These are phyloP conservation scores for Caenorhabditis latens DNA, from an alignment of 1,140 invertebrate species.

Conservation along the genomic window DNA sequence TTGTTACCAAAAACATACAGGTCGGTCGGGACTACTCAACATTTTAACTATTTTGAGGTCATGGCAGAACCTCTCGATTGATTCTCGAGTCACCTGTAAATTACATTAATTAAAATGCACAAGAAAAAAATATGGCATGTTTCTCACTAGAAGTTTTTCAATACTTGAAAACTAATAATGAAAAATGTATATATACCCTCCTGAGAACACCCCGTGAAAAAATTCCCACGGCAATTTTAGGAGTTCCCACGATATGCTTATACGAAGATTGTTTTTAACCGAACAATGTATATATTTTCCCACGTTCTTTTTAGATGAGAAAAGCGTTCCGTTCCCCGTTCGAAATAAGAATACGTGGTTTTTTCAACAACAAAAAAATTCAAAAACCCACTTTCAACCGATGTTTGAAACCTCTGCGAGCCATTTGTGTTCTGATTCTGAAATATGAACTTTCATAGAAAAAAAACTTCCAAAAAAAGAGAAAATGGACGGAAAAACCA, in stretches of 20 bases:
- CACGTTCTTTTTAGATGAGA: too few species aligned
- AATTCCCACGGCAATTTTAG: too few species aligned
- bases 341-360: too few species aligned
- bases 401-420: constrained; percentile 8
- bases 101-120: background rate
- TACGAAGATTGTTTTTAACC: too few species aligned
- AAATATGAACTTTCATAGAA: background rate
- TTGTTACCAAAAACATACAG: background rate
- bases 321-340: too few species aligned
- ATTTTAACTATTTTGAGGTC: constrained; percentile 29
- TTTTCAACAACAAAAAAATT: background rate
- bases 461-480: background rate
- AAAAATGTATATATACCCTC: too few species aligned
- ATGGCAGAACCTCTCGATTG: constrained; percentile 28
- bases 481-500: background rate
- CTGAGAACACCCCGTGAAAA: too few species aligned
- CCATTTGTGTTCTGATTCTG: background rate
- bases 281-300: too few species aligned
- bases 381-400: constrained; percentile 12
- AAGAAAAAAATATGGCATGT: too few species aligned
- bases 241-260: too few species aligned
- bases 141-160: too few species aligned
- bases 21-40: constrained; percentile 10
- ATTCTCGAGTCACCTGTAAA: constrained; percentile 30
- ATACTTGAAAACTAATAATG: too few species aligned